Evolutionary conservation across 2,888 invertebrate genomes (phyloP).

Genomic region (Caenorhabditis sinica): DNA sequence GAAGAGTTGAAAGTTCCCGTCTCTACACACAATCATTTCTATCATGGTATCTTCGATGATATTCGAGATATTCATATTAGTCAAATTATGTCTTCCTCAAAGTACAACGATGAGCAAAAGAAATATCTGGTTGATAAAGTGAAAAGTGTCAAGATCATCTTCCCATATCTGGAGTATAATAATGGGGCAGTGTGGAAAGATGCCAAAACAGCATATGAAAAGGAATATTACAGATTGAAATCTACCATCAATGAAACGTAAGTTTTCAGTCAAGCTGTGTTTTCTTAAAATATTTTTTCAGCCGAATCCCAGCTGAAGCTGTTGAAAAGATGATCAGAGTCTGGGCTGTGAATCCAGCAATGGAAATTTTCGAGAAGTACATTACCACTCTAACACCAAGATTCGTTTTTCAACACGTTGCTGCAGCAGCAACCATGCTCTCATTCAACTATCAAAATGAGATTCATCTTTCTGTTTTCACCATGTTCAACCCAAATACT

Average conservation of each 20-base stretch:
- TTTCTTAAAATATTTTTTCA: conserved; percentile 16
- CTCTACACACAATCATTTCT: conserved; percentile 46
- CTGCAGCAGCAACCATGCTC: conserved; percentile 33
- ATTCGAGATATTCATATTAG: conserved; percentile 35
- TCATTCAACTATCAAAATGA: conserved; percentile 60
- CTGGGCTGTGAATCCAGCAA: conserved; percentile 38
- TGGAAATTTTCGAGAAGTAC: conserved; percentile 52
- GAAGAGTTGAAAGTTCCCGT: conserved; percentile 30
- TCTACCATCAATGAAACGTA: conserved; percentile 35
- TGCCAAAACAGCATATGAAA: conserved; percentile 53
- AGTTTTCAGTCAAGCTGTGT: no score
- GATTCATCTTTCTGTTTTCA: conserved; percentile 48
- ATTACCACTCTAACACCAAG: conserved; percentile 40
- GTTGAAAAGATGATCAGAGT: conserved; percentile 45
- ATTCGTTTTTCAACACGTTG: conserved; percentile 56
- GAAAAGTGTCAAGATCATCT: conserved; percentile 48
- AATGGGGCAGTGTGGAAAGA: conserved; percentile 27
- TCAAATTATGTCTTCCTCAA: conserved; percentile 35
- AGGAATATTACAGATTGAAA: conserved; percentile 50
- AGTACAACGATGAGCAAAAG: conserved; percentile 25
- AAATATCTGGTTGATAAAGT: conserved; percentile 34
- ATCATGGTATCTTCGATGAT: conserved; percentile 48
- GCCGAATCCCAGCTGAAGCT: background rate
- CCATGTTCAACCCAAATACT: conserved; percentile 36
- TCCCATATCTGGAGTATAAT: conserved; percentile 54